Conservation (phyloP, 1,140 invertebrate genomes). For the Drosophila quadrilineata region DNA sequence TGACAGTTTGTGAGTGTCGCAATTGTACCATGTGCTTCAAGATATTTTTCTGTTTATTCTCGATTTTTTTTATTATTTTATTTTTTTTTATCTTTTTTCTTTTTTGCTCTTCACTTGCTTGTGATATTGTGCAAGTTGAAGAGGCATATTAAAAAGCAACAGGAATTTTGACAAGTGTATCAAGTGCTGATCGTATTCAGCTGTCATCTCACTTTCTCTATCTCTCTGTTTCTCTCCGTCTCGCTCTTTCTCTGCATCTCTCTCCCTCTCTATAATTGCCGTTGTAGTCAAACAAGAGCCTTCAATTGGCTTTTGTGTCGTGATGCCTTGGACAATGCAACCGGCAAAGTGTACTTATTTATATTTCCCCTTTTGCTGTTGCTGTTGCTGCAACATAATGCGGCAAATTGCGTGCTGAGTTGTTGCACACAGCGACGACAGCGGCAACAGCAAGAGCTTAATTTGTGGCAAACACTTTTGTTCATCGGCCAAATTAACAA, state of each 20-base stretch:
- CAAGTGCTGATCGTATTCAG: too few relatives aligned
- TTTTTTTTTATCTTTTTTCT: neutral
- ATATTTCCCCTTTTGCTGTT: neutral
- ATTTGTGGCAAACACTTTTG: constrained; percentile 23
- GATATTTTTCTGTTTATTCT: neutral
- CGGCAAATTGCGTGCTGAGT: constrained; percentile 23
- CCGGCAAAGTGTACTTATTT: neutral
- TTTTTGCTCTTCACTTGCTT: neutral
- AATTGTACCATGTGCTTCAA: constrained; percentile 23
- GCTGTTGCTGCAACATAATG: constrained; percentile 1
- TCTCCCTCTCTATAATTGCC: too few relatives aligned
- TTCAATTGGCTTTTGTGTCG: neutral
- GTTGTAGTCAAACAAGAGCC: too few relatives aligned
- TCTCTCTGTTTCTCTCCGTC: too few relatives aligned
- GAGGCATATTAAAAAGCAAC: too few relatives aligned
- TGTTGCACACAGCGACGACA: too few relatives aligned
- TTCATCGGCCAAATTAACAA: constrained; percentile 24
- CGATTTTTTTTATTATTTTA: neutral
- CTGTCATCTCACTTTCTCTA: neutral
- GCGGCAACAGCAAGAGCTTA: constrained; percentile 5
- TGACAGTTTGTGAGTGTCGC: constrained; percentile 59
- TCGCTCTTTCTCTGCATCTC: too few relatives aligned
- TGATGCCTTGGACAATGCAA: constrained; percentile 2
- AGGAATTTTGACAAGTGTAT: too few relatives aligned
- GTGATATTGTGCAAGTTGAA: neutral